A percentile compares a stretch with the other conserved stretches of the same genome.
Conservation (phyloP, 2,113 vertebrate species). For the Sigmodon hispidus region DNA sequence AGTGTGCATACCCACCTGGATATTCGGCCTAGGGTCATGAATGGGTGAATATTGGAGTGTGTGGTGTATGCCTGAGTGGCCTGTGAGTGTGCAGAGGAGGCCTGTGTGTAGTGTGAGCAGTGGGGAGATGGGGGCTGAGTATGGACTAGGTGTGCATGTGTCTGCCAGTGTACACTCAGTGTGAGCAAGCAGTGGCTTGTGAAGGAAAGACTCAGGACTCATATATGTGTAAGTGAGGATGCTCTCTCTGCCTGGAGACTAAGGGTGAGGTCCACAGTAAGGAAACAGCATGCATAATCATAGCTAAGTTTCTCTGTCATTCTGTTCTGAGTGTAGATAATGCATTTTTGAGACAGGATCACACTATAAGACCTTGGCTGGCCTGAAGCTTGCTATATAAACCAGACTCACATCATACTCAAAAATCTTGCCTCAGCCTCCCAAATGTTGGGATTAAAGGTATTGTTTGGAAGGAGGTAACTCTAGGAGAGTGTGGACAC, state of each 20-base stretch:
- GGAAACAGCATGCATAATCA: too few species aligned
- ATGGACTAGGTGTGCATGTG: neutral
- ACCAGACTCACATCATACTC: neutral
- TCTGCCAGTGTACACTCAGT: too few species aligned
- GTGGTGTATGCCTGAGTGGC: neutral
- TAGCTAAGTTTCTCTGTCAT: neutral
- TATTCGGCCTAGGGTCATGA: neutral
- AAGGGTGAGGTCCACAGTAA: neutral
- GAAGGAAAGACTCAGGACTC: neutral
- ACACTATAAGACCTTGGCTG: neutral
- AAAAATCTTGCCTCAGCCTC: neutral
- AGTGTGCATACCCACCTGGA: accelerated
- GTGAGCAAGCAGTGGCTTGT: neutral
- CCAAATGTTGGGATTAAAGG: neutral
- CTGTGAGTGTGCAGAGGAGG: neutral
- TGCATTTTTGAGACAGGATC: neutral
- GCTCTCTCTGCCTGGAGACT: neutral
- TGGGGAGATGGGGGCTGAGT: neutral
- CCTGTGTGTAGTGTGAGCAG: neutral
- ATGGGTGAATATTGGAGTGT: too few species aligned
- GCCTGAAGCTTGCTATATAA: neutral
- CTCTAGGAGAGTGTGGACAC: neutral
- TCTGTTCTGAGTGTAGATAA: neutral
- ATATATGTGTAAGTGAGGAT: too few species aligned
- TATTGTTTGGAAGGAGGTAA: neutral